Base-by-base conservation (phyloP, 2,113 vertebrate genomes). In the Ahaetulla prasina region DNA sequence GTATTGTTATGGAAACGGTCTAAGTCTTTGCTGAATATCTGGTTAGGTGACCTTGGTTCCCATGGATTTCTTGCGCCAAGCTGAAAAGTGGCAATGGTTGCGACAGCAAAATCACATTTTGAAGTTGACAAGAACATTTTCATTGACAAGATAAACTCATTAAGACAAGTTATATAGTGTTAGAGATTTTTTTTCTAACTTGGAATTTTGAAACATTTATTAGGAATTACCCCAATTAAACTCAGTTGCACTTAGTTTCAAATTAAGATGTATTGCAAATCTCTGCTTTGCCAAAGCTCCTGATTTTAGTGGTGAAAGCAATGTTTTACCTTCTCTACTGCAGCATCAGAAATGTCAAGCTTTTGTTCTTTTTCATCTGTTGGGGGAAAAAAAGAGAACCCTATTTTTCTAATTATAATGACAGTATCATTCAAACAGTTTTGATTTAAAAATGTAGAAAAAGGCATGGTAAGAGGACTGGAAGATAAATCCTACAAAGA, bases 351-450 rank as follows among this genome's bases (percentile, higher is more conserved):
- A 95, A 93, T 87, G 93, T 96, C 96, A 92, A 97, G 92, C 90
- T 97, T 98, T 96, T 96, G 97, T 91, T 98, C 98, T 94, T 97
- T 98, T 74, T 97, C 97, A 95, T 97, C 97, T 94, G 96, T 96
- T 98, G 96, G 95, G 95, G 97, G 57, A 45, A 54, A 91, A 20
- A 6, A 47, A 96, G 96, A 97, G 14, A 12, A 91, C 0, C 0
- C 35, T 3, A 57, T 88, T 94, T 94, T 57, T 96, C 20, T 96
- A 92, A 7, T 10, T 23, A 94, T 84, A 85, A 50, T 39, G 87
- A 80, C 54, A 80, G 4, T 80, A 80, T 39, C n/a, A 39, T 80
- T 80, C 74, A 80, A 39, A 80, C 16, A 80, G 39, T 8, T 8
- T 35, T 35, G 14, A 74, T 74, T 74, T 74, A 8, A 74, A 35